These are phyloP conservation scores for Saguinus imperator DNA, from an alignment of 2,113 vertebrate genomes.

Conservation along the genomic window DNA sequence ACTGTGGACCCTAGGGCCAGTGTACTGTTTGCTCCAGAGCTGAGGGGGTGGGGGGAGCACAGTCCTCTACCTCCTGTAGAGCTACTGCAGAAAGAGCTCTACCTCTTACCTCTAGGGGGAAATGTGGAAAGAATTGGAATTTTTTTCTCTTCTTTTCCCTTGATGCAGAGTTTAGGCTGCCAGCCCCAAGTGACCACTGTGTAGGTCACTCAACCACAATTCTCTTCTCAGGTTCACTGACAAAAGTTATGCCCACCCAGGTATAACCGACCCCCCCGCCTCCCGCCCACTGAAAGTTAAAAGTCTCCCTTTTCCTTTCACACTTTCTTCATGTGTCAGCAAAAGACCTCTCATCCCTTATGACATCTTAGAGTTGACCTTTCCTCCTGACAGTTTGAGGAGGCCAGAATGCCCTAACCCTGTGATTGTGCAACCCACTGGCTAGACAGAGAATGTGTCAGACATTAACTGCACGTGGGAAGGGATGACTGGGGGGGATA, in stretches of 20 bases:
- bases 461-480: not conserved
- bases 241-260: not conserved
- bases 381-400: not conserved
- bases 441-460: not conserved
- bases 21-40: not conserved
- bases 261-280: not conserved
- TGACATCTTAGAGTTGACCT: slow-evolving; percentile 8
- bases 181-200: not conserved
- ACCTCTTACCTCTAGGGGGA: not conserved
- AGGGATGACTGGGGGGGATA: not conserved
- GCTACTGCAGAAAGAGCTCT: not conserved
- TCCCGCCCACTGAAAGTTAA: not conserved
- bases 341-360: not conserved
- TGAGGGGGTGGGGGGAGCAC: no score
- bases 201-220: not conserved
- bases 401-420: not conserved
- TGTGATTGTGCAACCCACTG: not conserved
- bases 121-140: not conserved
- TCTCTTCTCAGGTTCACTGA: not conserved
- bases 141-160: not conserved
- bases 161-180: not conserved
- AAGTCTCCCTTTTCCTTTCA: not conserved
- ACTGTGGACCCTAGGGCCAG: fast-evolving
- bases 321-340: not conserved
- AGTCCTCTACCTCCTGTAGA: not conserved